Evolutionary conservation across 2,113 vertebrate species (phyloP).

Genomic region (Perognathus longimembris): DNA sequence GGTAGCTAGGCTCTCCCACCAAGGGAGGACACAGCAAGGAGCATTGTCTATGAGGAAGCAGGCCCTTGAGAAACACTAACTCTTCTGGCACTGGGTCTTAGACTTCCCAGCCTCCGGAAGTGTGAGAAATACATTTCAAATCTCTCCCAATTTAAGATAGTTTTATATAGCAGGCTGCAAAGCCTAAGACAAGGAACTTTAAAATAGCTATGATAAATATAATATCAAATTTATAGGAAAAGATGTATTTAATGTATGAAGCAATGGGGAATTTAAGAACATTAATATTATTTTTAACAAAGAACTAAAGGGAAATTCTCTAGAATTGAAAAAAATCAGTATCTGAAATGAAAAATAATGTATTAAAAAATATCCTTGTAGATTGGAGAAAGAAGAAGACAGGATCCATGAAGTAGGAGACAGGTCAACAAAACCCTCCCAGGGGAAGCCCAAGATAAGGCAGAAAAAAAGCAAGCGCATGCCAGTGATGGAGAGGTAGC

Average conservation of each 20-base stretch:
- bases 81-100: neutral
- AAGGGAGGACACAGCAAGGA: neutral
- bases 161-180: neutral
- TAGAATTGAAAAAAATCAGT: conserved; percentile 24
- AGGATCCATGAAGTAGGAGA: neutral
- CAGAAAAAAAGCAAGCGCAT: neutral
- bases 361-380: conserved; percentile 37
- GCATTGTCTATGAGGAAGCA: neutral
- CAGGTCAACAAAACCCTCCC: neutral
- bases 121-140: neutral
- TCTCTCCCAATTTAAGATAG: neutral
- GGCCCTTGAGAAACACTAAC: neutral
- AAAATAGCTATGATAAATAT: conserved; percentile 31
- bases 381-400: neutral
- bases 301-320: conserved; percentile 28
- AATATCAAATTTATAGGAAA: conserved; percentile 20
- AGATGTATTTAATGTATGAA: conserved; percentile 40
- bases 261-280: neutral
- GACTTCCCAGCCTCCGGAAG: neutral
- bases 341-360: neutral
- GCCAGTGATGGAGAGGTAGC: neutral
- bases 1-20: neutral
- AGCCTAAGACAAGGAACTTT: neutral
- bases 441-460: neutral
- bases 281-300: neutral